Evolutionary conservation across 2,797 vertebrate species (phyloP), one percentile per base, ranked within the genome.

Genomic region (Tokudaia muenninki): DNA sequence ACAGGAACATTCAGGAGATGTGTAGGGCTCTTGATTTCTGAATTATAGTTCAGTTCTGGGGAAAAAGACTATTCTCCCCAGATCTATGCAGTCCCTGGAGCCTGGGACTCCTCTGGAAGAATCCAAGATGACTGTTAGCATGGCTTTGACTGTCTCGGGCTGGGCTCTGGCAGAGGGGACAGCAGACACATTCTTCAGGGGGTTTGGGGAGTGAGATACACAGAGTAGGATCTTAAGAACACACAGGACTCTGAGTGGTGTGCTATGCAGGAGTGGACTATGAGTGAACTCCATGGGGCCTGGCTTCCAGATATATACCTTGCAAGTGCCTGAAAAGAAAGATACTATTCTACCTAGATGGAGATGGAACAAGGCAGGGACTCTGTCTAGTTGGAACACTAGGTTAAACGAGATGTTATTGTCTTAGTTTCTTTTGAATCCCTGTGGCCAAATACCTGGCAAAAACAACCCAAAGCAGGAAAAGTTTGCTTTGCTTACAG

Each of bases 171-270:
- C 29, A 4, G 26, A 9, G 34, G 3, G 41, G n/a, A 29, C 31
- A 22, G 61, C 22, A 14, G 59, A 55, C 21, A 7, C 6, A 5
- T 31, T 67, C 61, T 26, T 91, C 6, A 9, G 47, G 17, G 41
- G 10, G n/a, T 26, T 74, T 41, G 7, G 59, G n/a, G 44, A 44
- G 11, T 1, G 0, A 16, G 24, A 3, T n/a, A 3, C 12, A 41
- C 75, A 34, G 29, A 87, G 37, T 6, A 11, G 24, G 16, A 70
- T 19, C 74, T 24, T 34, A 41, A 44, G 41, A 34, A 1, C 1
- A 0, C 29, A 16, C 2, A 47, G 16, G 59, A 31, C 29, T 80
- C 10, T 52, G 24, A 77, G n/a, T 5, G 29, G 19, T 6, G 3
- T 8, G 41, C 4, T n/a, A 61, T 1, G 29, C 22, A 24, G 37